Base-by-base conservation (phyloP, 1,140 invertebrate genomes). In the Teleopsis dalmanni region DNA sequence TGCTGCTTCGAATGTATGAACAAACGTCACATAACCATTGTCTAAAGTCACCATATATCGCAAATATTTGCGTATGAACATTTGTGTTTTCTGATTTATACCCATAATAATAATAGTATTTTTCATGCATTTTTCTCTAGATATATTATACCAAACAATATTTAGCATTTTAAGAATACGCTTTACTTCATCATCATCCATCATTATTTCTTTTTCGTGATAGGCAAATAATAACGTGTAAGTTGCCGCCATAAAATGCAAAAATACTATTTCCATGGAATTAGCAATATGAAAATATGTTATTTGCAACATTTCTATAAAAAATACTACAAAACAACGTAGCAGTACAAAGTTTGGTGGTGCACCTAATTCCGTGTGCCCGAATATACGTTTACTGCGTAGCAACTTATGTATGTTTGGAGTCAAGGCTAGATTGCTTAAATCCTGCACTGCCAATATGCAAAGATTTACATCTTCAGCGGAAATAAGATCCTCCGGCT, bases 401-500 rank as follows among this genome's bases (percentile, higher is more conserved):
- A 65, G 65, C 19, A 56, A 49, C 7, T 37, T 3, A 25, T 62
- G 54, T 9, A 69, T 19, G 7, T 69, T 57, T 2, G 29, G 37
- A 7, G 58, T 48, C 9, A 69, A 37, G 0, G 49, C 55, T 35
- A 57, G 58, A 21, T 48, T 52, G 0, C 58, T 43, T 3, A 66
- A 16, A 22, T 69, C 57, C 29, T 64, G 58, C 1, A 53, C 34
- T 5, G 58, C 44, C 10, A 53, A 50, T 6, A 69, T 66, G 37
- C 55, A 59, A 0, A 60, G 52, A 27, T 53, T 61, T 0, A 58
- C 44, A 25, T 69, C 59, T 7, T 50, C 52, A 29, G 63, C 58
- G 1, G 63, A 69, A 19, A 69, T 57, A 0, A 69, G 50, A 37
- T 69, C 61, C 49, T 69, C 65, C 29, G 55, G 59, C 8, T 55